Conservation (phyloP, 2,113 vertebrate genomes). For the Bolborhynchus lineola region DNA sequence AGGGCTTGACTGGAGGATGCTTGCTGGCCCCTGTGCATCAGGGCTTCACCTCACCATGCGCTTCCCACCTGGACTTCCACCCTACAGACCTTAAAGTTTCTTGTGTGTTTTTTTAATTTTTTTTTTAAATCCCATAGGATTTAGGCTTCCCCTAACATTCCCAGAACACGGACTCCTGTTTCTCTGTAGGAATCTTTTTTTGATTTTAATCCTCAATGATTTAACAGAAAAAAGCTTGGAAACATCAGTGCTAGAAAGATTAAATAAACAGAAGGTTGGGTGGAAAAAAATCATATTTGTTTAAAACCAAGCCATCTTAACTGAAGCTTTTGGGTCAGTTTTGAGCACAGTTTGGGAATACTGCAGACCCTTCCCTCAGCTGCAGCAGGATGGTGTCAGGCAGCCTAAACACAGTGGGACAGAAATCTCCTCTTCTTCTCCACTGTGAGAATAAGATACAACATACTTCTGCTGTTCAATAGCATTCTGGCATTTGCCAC, state of each 20-base stretch:
- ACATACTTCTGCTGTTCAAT: background rate
- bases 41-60: background rate
- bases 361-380: background rate
- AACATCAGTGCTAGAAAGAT: background rate
- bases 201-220: background rate
- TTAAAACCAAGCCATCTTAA: background rate
- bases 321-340: background rate
- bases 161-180: background rate
- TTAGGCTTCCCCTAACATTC: background rate
- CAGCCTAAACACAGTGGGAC: background rate
- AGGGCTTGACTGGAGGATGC: background rate
- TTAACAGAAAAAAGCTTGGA: background rate
- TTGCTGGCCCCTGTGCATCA: background rate
- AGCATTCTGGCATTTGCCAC: background rate
- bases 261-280: background rate
- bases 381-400: background rate
- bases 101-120: background rate
- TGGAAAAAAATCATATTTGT: background rate
- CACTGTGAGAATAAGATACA: background rate
- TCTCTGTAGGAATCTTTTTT: background rate
- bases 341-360: background rate
- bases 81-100: background rate
- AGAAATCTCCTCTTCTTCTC: background rate
- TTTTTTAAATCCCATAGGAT: background rate
- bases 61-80: background rate